Evolutionary conservation across 2,888 invertebrate genomes (phyloP).

Genomic region (Zonitis immaculata): DNA sequence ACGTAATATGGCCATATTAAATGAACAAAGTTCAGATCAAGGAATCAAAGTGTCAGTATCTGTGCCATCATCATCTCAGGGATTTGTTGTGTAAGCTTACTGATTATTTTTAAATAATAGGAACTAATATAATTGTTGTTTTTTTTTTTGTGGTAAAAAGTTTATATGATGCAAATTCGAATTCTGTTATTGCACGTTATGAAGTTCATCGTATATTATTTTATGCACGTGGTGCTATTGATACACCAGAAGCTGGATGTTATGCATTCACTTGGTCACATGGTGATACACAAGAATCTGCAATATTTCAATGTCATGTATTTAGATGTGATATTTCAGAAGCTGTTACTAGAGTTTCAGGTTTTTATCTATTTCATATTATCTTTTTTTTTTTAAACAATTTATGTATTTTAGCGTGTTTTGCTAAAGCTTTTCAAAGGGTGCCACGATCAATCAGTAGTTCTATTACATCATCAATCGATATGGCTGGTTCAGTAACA

Average conservation of each 20-base stretch:
- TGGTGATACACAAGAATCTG: slow-evolving; percentile 81
- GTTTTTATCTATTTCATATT: slow-evolving; percentile 47
- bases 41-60: slow-evolving; percentile 89
- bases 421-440: slow-evolving; percentile 90
- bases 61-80: slow-evolving; percentile 89
- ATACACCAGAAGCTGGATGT: slow-evolving; percentile 82
- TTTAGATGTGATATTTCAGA: slow-evolving; percentile 94
- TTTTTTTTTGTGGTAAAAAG: slow-evolving; percentile 54
- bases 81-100: slow-evolving; percentile 91
- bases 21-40: slow-evolving; percentile 65
- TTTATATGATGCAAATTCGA: slow-evolving; percentile 76
- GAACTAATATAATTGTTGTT: slow-evolving; percentile 9
- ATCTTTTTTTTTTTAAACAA: too few species aligned
- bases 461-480: slow-evolving; percentile 58
- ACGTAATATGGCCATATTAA: slow-evolving; percentile 86
- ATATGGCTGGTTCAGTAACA: slow-evolving; percentile 57
- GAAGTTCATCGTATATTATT: slow-evolving; percentile 90
- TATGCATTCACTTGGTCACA: slow-evolving; percentile 98
- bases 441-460: slow-evolving; percentile 79
- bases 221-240: slow-evolving; percentile 85
- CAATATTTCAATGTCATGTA: slow-evolving; percentile 95
- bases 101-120: too few species aligned
- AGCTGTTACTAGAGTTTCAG: slow-evolving; percentile 76
- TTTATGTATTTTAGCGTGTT: slow-evolving; percentile 68
- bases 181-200: slow-evolving; percentile 81